These are phyloP conservation scores for Neuroterus valhalla DNA, from an alignment of 1,140 invertebrate genomes.

Conservation along the genomic window DNA sequence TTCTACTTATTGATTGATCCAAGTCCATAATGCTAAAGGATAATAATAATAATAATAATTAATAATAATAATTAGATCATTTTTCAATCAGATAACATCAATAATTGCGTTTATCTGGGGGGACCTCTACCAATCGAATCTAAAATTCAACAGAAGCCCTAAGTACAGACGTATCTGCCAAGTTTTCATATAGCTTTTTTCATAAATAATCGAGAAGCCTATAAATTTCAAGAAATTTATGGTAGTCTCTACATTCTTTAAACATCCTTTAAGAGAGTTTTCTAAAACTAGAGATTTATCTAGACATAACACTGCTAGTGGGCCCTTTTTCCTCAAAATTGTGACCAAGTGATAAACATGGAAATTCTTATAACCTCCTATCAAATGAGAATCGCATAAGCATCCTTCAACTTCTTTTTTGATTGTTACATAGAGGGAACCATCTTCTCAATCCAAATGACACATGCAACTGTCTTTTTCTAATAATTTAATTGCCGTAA, in stretches of 20 bases:
- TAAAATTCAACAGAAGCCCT: neutral
- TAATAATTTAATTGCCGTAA: no score
- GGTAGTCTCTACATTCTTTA: neutral
- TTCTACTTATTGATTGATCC: conserved; percentile 11
- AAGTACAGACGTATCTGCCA: neutral
- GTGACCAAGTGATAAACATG: conserved; percentile 46
- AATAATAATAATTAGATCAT: no score
- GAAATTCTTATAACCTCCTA: conserved; percentile 7
- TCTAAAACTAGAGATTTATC: neutral
- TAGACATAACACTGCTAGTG: neutral
- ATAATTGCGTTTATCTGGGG: neutral
- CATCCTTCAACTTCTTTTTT: neutral
- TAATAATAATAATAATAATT: no score
- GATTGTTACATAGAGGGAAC: neutral
- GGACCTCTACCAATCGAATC: neutral
- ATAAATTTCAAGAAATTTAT: neutral
- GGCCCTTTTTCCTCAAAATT: conserved; percentile 16
- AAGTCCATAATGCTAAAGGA: conserved; percentile 20
- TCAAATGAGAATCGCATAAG: conserved; percentile 32
- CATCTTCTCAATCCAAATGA: neutral
- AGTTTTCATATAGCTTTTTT: neutral
- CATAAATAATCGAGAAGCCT: neutral
- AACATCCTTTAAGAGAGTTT: neutral
- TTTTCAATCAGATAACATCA: neutral
- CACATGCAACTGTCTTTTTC: neutral